phyloP scores from a whole-genome alignment of 2,113 vertebrate genomes.

The Delphinus delphis region DNA sequence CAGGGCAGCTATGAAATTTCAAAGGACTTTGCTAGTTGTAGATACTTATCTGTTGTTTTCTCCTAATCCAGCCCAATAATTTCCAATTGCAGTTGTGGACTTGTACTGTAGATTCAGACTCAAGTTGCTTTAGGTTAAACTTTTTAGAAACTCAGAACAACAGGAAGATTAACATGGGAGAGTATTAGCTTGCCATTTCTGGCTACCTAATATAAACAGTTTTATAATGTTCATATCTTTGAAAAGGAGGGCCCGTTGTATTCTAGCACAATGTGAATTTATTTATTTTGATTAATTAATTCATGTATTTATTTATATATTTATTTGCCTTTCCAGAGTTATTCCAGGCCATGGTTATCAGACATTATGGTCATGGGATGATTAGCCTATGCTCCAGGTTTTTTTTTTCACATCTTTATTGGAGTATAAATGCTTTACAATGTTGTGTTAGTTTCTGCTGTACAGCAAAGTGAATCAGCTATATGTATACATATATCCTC shows the following conservation, averaged over 20 bases:
- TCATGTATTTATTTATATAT: neutral
- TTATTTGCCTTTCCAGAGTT: neutral
- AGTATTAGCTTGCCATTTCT: neutral
- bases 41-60: neutral
- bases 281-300: neutral
- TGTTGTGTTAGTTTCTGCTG: no score
- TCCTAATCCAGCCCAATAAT: neutral
- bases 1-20: neutral
- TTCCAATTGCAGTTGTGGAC: neutral
- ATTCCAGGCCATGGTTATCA: neutral
- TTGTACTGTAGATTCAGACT: neutral
- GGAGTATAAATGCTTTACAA: no score
- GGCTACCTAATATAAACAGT: neutral
- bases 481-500: no score
- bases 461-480: no score
- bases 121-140: neutral
- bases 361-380: neutral
- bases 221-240: neutral
- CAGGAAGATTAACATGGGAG: neutral
- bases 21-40: neutral
- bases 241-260: neutral
- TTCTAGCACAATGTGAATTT: neutral
- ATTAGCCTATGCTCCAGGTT: neutral
- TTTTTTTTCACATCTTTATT: no score
- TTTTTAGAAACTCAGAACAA: slow-evolving; percentile 7